phyloP scores from a whole-genome alignment of 2,113 vertebrate genomes.

The Tragelaphus imberbis region DNA sequence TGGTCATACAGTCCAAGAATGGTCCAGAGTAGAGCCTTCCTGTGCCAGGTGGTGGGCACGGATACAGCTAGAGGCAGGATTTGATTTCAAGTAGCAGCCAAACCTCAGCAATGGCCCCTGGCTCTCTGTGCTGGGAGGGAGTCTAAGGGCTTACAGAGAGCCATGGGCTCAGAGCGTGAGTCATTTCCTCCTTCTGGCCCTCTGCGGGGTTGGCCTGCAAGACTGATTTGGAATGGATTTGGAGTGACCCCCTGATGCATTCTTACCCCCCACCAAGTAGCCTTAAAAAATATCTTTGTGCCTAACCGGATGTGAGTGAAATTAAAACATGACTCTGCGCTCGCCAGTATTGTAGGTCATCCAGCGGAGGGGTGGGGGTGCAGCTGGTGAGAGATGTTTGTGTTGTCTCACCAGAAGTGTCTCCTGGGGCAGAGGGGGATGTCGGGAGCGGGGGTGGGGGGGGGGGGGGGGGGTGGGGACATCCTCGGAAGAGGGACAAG shows the following conservation, averaged over 20 bases:
- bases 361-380: background rate
- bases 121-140: background rate
- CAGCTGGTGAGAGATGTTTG: conserved; percentile 57
- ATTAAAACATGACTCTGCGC: conserved; percentile 44
- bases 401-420: conserved; percentile 47
- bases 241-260: conserved; percentile 61
- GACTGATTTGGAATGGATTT: conserved; percentile 48
- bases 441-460: conserved; percentile 26
- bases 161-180: conserved; percentile 39
- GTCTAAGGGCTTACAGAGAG: conserved; percentile 14
- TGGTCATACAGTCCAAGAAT: background rate
- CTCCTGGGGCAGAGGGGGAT: conserved; percentile 39
- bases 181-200: conserved; percentile 67
- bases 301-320: conserved; percentile 62
- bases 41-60: background rate
- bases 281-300: conserved; percentile 67
- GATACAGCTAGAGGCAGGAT: background rate
- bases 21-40: background rate
- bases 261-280: conserved; percentile 58
- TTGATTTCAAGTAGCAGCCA: conserved; percentile 13
- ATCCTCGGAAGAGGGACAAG: conserved; percentile 8
- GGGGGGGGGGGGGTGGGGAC: background rate
- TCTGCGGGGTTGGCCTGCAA: conserved; percentile 43
- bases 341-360: conserved; percentile 52
- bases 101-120: background rate